Evolutionary conservation across 2,797 vertebrate genomes (phyloP).

Genomic region (Spinus olivaceus): DNA sequence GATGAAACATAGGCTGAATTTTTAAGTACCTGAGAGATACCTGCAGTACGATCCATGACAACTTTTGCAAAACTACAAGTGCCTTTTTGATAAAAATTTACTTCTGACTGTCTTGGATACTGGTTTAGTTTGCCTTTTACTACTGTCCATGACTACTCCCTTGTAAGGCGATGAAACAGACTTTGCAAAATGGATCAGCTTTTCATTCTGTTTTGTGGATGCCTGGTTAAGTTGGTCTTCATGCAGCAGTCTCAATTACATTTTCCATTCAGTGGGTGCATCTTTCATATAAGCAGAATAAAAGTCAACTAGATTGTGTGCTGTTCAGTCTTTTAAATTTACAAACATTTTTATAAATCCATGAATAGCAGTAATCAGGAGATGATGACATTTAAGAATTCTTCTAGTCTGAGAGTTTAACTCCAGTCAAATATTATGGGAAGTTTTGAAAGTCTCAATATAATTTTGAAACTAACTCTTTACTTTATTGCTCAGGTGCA

Average conservation of each 20-base stretch:
- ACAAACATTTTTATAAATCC: neutral
- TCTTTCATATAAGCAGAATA: neutral
- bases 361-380: neutral
- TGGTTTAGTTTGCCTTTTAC: neutral
- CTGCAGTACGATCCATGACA: neutral
- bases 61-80: neutral
- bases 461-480: neutral
- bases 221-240: neutral
- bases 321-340: neutral
- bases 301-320: neutral
- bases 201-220: neutral
- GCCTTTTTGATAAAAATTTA: neutral
- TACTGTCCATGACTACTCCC: neutral
- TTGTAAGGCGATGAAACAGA: neutral
- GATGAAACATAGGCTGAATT: neutral
- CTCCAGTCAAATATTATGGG: neutral
- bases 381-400: neutral
- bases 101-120: neutral
- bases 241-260: neutral
- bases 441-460: conserved; percentile 42
- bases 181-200: neutral
- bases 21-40: neutral
- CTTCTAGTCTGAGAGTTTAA: neutral
- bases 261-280: neutral
- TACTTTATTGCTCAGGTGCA: neutral